phyloP scores from a whole-genome alignment of 2,888 invertebrate genomes.

The Clunio marinus region DNA sequence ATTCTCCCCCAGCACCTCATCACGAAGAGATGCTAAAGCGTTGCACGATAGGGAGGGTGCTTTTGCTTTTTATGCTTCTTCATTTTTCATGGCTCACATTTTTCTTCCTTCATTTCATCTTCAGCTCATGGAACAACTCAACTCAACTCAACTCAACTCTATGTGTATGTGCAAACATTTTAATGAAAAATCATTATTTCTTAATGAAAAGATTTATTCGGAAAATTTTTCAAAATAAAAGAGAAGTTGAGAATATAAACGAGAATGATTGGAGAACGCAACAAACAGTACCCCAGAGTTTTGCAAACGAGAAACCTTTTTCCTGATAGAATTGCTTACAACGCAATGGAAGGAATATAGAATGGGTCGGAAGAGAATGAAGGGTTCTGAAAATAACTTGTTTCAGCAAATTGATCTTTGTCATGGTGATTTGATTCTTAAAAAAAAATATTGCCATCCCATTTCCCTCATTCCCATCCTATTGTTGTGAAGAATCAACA shows the following conservation, averaged over 20 bases:
- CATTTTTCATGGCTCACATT: slow-evolving; percentile 5
- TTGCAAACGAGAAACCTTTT: background rate
- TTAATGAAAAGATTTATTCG: slow-evolving; percentile 10
- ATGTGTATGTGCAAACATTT: background rate
- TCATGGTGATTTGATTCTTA: slow-evolving; percentile 14
- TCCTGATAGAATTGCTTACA: background rate
- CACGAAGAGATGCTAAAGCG: too few relatives aligned
- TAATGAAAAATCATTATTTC: slow-evolving; percentile 23
- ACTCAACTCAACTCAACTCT: too few relatives aligned
- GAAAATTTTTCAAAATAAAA: background rate
- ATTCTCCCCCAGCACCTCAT: background rate
- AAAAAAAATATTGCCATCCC: too few relatives aligned
- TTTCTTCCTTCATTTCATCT: too few relatives aligned
- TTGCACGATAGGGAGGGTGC: too few relatives aligned
- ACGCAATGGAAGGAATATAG: too few relatives aligned
- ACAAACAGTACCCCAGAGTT: too few relatives aligned
- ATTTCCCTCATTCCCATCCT: too few relatives aligned
- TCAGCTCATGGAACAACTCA: too few relatives aligned
- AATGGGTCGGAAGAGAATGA: background rate
- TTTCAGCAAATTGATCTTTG: slow-evolving; percentile 19
- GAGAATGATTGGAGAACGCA: too few relatives aligned
- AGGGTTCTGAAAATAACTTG: slow-evolving; percentile 16
- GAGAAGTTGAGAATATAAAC: too few relatives aligned
- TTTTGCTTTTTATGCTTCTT: background rate
- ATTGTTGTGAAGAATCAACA: too few relatives aligned